These are phyloP conservation scores for Hucho hucho DNA, from an alignment of 2,113 vertebrate genomes.

Conservation along the genomic window DNA sequence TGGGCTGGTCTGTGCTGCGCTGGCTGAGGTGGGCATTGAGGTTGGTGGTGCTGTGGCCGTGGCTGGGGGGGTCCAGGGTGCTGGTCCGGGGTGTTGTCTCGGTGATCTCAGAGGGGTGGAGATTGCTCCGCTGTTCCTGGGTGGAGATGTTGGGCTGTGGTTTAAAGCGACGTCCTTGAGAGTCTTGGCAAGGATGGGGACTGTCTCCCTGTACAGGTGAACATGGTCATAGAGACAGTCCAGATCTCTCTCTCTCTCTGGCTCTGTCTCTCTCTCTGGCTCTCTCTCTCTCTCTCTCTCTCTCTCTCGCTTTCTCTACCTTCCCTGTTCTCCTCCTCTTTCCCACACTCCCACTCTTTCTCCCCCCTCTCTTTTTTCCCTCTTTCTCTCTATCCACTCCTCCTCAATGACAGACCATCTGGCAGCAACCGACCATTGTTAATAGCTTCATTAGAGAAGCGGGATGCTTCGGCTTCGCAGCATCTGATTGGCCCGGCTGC, in stretches of 20 bases:
- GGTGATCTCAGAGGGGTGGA: too few relatives aligned
- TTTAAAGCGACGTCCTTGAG: too few relatives aligned
- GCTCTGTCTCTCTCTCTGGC: constrained; percentile 3
- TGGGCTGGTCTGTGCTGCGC: too few relatives aligned
- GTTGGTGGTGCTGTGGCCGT: too few relatives aligned
- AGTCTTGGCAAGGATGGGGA: too few relatives aligned
- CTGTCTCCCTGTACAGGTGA: too few relatives aligned
- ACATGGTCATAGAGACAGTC: too few relatives aligned
- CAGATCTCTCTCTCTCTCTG: constrained; percentile 4
- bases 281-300: neutral
- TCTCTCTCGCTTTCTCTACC: constrained; percentile 4
- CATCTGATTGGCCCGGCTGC: constrained; percentile 46
- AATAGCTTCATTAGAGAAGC: constrained; percentile 68
- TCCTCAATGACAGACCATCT: constrained; percentile 69
- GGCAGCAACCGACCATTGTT: constrained; percentile 70
- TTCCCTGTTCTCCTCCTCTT: constrained; percentile 21
- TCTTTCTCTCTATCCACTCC: constrained; percentile 25
- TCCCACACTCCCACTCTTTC: constrained; percentile 21
- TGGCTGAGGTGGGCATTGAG: too few relatives aligned
- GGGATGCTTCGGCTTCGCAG: constrained; percentile 43
- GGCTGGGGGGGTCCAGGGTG: too few relatives aligned
- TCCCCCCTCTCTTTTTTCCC: neutral
- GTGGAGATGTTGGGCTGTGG: too few relatives aligned
- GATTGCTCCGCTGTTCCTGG: too few relatives aligned
- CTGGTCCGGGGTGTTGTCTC: too few relatives aligned